Evolutionary conservation across 1,140 invertebrate species (phyloP).

Genomic region (Monomorium pharaonis): DNA sequence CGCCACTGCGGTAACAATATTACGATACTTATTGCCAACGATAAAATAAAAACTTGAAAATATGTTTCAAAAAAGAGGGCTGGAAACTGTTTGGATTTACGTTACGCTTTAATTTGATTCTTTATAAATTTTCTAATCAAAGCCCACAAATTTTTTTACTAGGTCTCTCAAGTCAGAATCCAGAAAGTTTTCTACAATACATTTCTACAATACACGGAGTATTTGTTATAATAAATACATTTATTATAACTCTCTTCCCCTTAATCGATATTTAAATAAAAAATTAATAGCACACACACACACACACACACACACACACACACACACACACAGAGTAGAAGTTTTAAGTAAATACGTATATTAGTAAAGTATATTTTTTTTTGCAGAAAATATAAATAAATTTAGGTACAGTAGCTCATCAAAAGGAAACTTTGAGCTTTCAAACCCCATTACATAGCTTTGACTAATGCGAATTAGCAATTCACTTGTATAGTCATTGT

Average conservation of each 20-base stretch:
- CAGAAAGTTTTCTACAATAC: background rate
- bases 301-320: too few species aligned
- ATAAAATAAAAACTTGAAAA: background rate
- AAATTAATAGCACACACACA: too few species aligned
- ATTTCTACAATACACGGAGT: background rate
- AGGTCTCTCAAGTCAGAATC: background rate
- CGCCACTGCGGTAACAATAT: background rate
- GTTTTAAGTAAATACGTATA: background rate
- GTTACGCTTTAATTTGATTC: background rate
- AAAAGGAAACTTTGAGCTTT: background rate
- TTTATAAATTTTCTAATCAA: background rate
- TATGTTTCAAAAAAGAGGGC: background rate
- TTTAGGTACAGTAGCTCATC: background rate
- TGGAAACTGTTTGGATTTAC: background rate
- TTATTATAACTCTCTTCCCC: background rate
- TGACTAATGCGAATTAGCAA: background rate
- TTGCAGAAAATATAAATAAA: background rate
- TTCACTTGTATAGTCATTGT: background rate
- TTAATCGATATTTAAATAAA: background rate
- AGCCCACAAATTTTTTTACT: background rate
- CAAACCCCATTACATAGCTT: background rate
- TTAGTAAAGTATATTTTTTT: background rate
- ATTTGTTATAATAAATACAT: background rate
- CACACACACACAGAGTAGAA: background rate
- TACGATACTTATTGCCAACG: background rate